Percentiles rank a stretch among this genome's conserved stretches.
Evolutionary conservation across 2,113 vertebrate species (phyloP).

Genomic region (Tetraodon nigroviridis): DNA sequence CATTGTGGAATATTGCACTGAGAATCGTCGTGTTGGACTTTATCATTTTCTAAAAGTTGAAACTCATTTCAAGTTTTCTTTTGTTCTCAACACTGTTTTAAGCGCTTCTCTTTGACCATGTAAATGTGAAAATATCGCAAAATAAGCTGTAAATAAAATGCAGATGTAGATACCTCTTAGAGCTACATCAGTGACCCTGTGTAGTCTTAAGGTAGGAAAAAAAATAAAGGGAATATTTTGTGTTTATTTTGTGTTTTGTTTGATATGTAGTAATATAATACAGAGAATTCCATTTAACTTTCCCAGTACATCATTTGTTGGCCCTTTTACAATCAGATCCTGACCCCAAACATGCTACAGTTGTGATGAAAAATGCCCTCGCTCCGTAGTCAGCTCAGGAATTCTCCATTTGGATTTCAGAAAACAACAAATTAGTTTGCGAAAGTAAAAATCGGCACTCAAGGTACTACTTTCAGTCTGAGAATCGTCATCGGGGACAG

Average conservation of each 20-base stretch:
- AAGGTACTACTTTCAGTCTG: not conserved
- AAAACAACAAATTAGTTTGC: too few relatives aligned
- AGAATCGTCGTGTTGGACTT: conserved; percentile 66
- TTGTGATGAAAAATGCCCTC: too few relatives aligned
- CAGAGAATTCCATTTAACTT: not conserved
- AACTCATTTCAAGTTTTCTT: conserved; percentile 68
- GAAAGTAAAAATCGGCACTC: conserved; percentile 7
- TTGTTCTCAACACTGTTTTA: conserved; percentile 80
- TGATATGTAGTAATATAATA: not conserved
- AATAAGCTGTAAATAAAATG: conserved; percentile 92
- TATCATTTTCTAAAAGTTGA: conserved; percentile 70
- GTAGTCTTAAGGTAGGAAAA: conserved; percentile 94
- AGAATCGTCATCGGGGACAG: too few relatives aligned
- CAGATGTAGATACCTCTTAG: conserved; percentile 99
- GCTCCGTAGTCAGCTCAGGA: too few relatives aligned
- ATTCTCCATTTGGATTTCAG: too few relatives aligned
- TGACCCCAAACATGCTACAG: not conserved
- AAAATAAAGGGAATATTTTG: conserved; percentile 98
- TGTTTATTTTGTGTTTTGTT: conserved; percentile 79
- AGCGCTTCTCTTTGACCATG: conserved; percentile 89
- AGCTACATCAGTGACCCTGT: conserved; percentile 87
- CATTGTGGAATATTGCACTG: conserved; percentile 76
- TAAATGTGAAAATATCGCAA: conserved; percentile 82
- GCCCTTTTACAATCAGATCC: not conserved
- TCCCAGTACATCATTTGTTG: too few relatives aligned